Evolutionary conservation across 2,113 vertebrate genomes (phyloP).

Genomic region (Pimephales promelas): DNA sequence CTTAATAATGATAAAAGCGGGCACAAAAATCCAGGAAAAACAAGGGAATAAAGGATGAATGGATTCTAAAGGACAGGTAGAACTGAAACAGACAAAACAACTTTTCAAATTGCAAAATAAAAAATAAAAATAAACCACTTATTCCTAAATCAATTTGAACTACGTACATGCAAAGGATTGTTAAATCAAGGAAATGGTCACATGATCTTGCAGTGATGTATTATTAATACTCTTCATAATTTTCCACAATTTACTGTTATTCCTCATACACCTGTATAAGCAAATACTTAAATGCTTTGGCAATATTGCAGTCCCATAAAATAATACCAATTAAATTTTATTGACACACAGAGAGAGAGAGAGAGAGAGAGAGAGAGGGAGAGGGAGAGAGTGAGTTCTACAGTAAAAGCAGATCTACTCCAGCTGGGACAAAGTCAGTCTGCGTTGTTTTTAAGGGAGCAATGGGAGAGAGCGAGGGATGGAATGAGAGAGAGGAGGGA

Average conservation of each 20-base stretch:
- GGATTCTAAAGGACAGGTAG: neutral
- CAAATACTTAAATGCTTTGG: constrained; percentile 14
- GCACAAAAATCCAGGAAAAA: neutral
- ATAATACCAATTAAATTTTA: constrained; percentile 50
- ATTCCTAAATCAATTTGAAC: neutral
- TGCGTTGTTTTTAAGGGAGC: constrained; percentile 79
- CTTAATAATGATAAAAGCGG: constrained; percentile 11
- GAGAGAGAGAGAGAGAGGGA: constrained; percentile 33
- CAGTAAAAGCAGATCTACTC: constrained; percentile 78
- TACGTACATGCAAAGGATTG: neutral
- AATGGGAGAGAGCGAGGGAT: constrained; percentile 58
- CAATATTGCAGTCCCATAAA: constrained; percentile 49
- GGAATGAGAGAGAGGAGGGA: constrained; percentile 69
- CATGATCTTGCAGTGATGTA: neutral
- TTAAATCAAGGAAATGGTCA: neutral
- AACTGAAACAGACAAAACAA: neutral
- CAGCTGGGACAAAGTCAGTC: constrained; percentile 79
- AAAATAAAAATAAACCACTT: neutral
- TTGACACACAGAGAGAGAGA: constrained; percentile 33
- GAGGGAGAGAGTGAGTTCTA: constrained; percentile 35
- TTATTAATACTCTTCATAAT: constrained; percentile 5
- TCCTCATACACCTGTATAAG: neutral
- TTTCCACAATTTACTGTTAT: constrained; percentile 3
- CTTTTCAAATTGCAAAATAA: neutral
- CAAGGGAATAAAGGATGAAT: neutral